phyloP scores from a whole-genome alignment of 2,797 vertebrate genomes.

The Danionella dracula region DNA sequence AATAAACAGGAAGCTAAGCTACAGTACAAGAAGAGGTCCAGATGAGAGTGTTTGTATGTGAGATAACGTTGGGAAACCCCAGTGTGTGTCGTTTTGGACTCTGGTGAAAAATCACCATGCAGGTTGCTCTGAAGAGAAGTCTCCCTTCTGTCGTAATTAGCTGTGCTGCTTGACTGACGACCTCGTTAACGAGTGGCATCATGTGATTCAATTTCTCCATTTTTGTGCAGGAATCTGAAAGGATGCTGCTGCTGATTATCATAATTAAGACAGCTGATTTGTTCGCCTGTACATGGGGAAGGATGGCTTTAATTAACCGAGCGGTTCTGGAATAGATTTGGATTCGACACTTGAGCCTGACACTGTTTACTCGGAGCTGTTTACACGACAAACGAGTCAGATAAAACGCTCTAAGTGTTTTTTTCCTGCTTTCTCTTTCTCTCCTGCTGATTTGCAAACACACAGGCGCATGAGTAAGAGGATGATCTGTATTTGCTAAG shows the following conservation, averaged over 20 bases:
- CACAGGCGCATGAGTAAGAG: slow-evolving; percentile 13
- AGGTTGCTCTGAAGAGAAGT: slow-evolving; percentile 22
- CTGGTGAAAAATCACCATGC: slow-evolving; percentile 18
- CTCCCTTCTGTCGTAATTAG: slow-evolving; percentile 59
- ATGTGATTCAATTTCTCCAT: slow-evolving; percentile 55
- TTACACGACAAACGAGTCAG: slow-evolving; percentile 13
- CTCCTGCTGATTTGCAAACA: slow-evolving; percentile 30
- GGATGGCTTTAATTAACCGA: slow-evolving; percentile 36
- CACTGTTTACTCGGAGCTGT: slow-evolving; percentile 17
- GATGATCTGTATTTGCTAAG: slow-evolving; percentile 22
- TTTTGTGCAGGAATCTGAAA: slow-evolving; percentile 67
- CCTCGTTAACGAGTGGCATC: slow-evolving; percentile 67
- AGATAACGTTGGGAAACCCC: not conserved
- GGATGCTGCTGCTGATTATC: slow-evolving; percentile 71
- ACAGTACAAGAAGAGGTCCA: too few species aligned
- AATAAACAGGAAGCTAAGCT: not conserved
- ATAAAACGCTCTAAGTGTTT: slow-evolving; percentile 23
- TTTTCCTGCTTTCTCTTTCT: slow-evolving; percentile 12
- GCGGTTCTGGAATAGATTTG: slow-evolving; percentile 33
- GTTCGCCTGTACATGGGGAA: slow-evolving; percentile 38
- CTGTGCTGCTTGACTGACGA: slow-evolving; percentile 67
- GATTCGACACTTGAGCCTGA: not conserved
- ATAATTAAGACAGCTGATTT: slow-evolving; percentile 71
- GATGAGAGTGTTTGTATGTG: not conserved
- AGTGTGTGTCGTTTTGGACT: not conserved